phyloP scores from a whole-genome alignment of 2,797 vertebrate genomes.

The Orientallactaga sibirica region DNA sequence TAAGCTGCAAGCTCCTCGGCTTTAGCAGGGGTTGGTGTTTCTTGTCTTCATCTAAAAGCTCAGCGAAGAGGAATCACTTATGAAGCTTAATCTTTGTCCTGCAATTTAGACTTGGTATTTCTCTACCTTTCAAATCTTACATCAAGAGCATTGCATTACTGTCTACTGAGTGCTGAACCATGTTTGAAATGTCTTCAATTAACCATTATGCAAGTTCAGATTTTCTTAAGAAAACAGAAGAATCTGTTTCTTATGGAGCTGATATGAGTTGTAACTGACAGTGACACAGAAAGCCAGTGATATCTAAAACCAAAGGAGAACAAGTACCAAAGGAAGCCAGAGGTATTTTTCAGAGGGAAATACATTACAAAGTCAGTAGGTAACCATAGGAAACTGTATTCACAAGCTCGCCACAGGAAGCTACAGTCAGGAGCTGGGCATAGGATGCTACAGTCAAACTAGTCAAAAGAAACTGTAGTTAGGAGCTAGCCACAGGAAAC shows the following conservation, averaged over 20 bases:
- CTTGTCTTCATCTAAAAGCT: not conserved
- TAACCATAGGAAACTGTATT: not conserved
- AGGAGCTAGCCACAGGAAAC: too few species aligned
- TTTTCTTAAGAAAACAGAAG: not conserved
- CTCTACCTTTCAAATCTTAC: not conserved
- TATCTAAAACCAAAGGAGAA: constrained; percentile 24
- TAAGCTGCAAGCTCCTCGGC: not conserved
- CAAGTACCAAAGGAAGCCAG: not conserved
- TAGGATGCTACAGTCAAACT: too few species aligned
- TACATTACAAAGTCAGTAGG: not conserved
- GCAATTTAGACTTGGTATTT: not conserved
- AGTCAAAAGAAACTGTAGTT: too few species aligned
- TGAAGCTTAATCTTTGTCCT: not conserved
- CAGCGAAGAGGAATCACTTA: not conserved
- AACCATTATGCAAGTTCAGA: not conserved
- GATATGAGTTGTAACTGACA: not conserved
- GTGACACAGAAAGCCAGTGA: not conserved
- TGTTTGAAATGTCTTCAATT: not conserved
- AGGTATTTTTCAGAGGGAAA: not conserved
- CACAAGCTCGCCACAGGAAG: too few species aligned
- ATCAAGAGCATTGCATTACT: not conserved
- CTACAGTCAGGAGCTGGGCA: too few species aligned
- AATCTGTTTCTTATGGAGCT: not conserved
- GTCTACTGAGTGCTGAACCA: not conserved
- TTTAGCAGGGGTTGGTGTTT: not conserved